phyloP scores from a whole-genome alignment of 1,140 invertebrate genomes.

The Zaprionus ghesquierei region DNA sequence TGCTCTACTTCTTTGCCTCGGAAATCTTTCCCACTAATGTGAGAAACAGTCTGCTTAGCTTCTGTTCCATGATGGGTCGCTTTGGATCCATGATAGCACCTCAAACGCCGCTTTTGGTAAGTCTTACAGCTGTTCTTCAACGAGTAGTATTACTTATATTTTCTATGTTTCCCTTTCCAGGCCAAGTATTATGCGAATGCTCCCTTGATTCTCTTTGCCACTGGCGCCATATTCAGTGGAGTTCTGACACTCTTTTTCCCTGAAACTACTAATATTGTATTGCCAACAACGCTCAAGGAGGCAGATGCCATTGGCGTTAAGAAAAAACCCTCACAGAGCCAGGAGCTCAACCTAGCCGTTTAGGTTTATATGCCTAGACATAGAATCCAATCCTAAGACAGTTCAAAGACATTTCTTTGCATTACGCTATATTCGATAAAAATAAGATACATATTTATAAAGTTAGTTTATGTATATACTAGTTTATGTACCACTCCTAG shows the following conservation, averaged over 20 bases:
- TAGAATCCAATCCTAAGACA: conserved; percentile 43
- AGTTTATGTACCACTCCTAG: background rate
- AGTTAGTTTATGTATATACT: background rate
- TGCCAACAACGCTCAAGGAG: conserved; percentile 88
- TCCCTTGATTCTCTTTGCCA: conserved; percentile 86
- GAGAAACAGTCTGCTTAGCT: conserved; percentile 86
- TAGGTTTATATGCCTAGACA: conserved; percentile 12
- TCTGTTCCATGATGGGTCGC: conserved; percentile 88
- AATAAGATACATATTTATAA: background rate
- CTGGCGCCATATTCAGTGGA: conserved; percentile 85
- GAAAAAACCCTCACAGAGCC: conserved; percentile 55
- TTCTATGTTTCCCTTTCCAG: conserved; percentile 60
- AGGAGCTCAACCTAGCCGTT: conserved; percentile 37
- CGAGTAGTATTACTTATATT: background rate
- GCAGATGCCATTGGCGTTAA: conserved; percentile 85
- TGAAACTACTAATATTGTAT: conserved; percentile 86
- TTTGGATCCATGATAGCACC: conserved; percentile 89
- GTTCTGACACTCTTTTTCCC: conserved; percentile 86
- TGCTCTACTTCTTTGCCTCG: conserved; percentile 88
- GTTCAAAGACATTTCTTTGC: conserved; percentile 56
- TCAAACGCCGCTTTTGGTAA: conserved; percentile 87
- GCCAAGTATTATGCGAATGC: conserved; percentile 84
- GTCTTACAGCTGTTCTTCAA: conserved; percentile 21
- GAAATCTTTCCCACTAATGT: conserved; percentile 89
- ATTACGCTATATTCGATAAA: conserved; percentile 30